Evolutionary conservation across 2,888 invertebrate genomes (phyloP), one percentile per base, ranked within the genome.

Genomic region (Pinctada fucata): DNA sequence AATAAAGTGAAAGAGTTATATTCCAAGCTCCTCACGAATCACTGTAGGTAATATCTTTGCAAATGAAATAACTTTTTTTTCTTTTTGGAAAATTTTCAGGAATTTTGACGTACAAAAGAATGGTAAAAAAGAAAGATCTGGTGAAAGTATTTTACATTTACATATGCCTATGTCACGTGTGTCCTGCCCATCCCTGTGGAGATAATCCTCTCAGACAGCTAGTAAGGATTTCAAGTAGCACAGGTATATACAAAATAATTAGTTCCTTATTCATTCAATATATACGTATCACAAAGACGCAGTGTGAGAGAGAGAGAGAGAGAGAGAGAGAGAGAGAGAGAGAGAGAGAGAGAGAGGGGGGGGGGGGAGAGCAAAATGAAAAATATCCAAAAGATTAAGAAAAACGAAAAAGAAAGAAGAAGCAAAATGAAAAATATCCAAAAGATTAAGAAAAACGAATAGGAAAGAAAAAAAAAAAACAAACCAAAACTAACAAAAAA

Each of bases 161-260:
- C 75, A 79, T 86, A n/a, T 86, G 84, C 71, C 76, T 86, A 45
- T 83, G 82, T 75, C 83, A 85, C 72, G 82, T 86, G 68, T 83
- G 82, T 69, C 85, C 86, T 50, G 87, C 86, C 63, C 84, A 85
- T 51, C 86, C 86, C 6, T 88, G 87, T 72, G 87, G 87, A 13
- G 83, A 84, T 13, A 86, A 88, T 76, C 87, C 86, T 16, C 76
- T 88, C 47, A 75, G 82, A 63, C 69, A 81, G n/a, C 78, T 86
- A 4, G 83, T 84, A 31, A 79, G 72, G 6, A 79, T 81, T 64
- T 83, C 85, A 4, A 71, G 76, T 74, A 76, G 74, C 6, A 81
- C 80, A 81, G 86, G 87, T 87, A 79, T 31, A 31, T 31, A 31
- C 31, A 31, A 31, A 31, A 31, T 31, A 31, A 31, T 31, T 67